A percentile compares a stretch with the other conserved stretches of the same genome.
phyloP scores from a whole-genome alignment of 2,113 vertebrate genomes.

The Poeciliopsis turrubarensis region DNA sequence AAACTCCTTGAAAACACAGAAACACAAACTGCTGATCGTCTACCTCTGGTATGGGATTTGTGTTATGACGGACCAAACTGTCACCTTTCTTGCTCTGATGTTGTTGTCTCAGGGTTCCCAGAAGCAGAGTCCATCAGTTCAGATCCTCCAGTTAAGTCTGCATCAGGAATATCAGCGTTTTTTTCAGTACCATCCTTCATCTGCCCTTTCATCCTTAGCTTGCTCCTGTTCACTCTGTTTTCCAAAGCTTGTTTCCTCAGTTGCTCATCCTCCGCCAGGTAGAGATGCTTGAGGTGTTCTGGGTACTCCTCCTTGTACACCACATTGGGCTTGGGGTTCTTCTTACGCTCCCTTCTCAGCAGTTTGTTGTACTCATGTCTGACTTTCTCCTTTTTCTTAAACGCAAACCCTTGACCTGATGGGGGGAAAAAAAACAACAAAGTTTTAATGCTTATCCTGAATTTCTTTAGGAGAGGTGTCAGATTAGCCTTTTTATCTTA shows the following conservation, averaged over 20 bases:
- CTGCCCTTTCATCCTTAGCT: constrained; percentile 28
- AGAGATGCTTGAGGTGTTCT: constrained; percentile 94
- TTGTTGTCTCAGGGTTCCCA: constrained; percentile 8
- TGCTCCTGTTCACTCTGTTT: constrained; percentile 66
- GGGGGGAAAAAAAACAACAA: background rate
- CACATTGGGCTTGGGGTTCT: constrained; percentile 27
- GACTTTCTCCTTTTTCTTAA: constrained; percentile 87
- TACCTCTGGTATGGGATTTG: background rate
- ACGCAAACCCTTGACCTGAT: constrained; percentile 91
- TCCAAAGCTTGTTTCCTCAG: constrained; percentile 79
- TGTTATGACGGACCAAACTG: background rate
- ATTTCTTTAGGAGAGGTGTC: background rate
- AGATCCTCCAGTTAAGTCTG: constrained; percentile 8
- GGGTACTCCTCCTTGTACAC: constrained; percentile 86
- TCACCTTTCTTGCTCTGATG: constrained; percentile 40
- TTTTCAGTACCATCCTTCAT: constrained; percentile 7
- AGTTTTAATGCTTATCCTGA: background rate
- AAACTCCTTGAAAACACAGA: background rate
- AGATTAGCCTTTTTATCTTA: background rate
- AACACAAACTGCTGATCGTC: background rate
- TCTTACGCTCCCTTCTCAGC: constrained; percentile 76
- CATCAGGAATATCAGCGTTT: background rate
- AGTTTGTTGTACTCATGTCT: constrained; percentile 88
- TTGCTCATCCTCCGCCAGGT: constrained; percentile 87
- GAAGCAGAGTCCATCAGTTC: constrained; percentile 15